phyloP scores from a whole-genome alignment of 2,797 vertebrate genomes.

The Catharus ustulatus region DNA sequence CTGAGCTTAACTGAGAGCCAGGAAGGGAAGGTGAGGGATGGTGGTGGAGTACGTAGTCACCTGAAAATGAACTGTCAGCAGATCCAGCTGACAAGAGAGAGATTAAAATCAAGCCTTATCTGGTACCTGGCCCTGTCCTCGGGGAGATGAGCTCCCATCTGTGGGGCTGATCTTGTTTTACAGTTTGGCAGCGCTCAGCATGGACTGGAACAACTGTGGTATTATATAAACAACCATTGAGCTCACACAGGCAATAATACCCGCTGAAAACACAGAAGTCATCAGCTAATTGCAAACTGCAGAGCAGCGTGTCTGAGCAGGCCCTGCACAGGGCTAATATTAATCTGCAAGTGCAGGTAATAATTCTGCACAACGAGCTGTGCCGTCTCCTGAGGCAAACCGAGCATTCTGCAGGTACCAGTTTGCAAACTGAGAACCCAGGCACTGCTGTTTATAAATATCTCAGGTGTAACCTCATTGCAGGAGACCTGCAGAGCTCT shows the following conservation, averaged over 20 bases:
- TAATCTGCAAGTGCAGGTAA: background rate
- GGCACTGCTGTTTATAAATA: background rate
- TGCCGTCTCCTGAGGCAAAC: background rate
- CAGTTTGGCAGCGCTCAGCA: background rate
- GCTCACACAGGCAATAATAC: background rate
- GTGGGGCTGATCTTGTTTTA: background rate
- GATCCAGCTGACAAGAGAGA: conserved; percentile 31
- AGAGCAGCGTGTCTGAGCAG: background rate
- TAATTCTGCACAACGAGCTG: background rate
- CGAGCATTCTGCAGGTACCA: background rate
- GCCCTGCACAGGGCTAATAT: background rate
- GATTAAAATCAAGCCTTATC: conserved; percentile 28
- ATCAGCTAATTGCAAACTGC: background rate
- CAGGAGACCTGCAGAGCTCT: background rate
- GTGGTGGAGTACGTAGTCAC: background rate
- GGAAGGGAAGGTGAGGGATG: background rate
- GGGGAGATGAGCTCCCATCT: background rate
- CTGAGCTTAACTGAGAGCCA: background rate
- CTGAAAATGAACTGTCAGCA: conserved; percentile 50
- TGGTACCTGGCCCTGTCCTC: background rate
- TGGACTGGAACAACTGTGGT: background rate
- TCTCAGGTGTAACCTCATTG: background rate
- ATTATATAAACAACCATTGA: background rate
- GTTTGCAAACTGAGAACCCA: background rate
- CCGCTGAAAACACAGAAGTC: background rate